phyloP scores from a whole-genome alignment of 2,888 invertebrate genomes.

The Mimachlamys varia region DNA sequence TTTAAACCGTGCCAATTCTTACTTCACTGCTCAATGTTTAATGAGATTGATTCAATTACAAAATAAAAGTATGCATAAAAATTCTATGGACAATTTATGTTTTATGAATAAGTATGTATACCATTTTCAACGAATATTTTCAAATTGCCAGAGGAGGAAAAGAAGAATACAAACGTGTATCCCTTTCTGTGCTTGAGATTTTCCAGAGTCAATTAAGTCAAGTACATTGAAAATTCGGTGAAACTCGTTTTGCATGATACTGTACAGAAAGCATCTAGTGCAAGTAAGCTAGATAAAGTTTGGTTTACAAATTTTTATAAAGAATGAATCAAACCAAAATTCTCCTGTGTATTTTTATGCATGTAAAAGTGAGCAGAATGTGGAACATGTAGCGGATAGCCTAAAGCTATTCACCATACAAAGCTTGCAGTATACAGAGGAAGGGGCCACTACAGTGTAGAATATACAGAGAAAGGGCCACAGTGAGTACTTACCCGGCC shows the following conservation, averaged over 20 bases:
- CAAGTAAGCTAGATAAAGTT: neutral
- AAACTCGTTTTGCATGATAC: neutral
- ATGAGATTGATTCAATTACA: no score
- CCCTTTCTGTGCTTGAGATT: neutral
- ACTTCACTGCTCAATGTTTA: no score
- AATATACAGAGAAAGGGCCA: neutral
- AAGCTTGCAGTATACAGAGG: neutral
- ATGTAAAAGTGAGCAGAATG: neutral
- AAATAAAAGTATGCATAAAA: neutral
- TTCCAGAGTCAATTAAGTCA: neutral
- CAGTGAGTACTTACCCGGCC: constrained; percentile 89
- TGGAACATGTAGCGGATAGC: constrained; percentile 26
- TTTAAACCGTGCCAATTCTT: no score
- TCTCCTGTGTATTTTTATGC: neutral
- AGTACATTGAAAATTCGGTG: neutral
- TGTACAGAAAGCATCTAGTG: neutral
- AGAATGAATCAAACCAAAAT: neutral
- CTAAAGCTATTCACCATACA: neutral
- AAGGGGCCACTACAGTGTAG: neutral
- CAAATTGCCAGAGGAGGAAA: neutral
- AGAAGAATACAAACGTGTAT: neutral
- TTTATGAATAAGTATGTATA: no score
- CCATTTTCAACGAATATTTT: no score
- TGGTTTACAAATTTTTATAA: neutral
- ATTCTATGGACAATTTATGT: neutral